Base-by-base conservation (phyloP, 1,140 invertebrate species). In the Leptopilina clavipes region DNA sequence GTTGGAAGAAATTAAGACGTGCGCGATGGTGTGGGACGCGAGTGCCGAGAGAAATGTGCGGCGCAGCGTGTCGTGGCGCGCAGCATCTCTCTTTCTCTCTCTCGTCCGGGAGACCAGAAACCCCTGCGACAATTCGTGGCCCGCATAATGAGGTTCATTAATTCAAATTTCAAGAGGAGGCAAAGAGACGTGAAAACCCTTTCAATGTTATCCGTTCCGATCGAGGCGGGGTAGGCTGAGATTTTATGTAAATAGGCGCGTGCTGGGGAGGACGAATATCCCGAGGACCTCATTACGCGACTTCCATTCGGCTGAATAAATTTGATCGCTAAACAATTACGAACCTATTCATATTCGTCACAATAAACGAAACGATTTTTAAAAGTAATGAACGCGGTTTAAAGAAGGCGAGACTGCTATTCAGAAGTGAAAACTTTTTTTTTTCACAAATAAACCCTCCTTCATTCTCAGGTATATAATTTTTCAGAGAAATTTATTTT, bases 111-210 rank as follows among this genome's bases (percentile, higher is more conserved):
- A 76, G 73, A 56, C n/a, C 37, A 74, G 74, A 77, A 78, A 79
- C 76, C 19, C 77, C 54, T 74, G 71, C 54, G 79, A 76, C 77
- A 78, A 81, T 81, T 79, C 77, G 72, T 79, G 70, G 80, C 71
- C 75, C 74, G 65, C 80, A 71, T 81, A 79, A 81, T 79, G 77
- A 81, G 77, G 72, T 79, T 81, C 78, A 79, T 79, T 79, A 79
- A 81, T 76, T 79, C 59, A 74, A 77, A 81, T 70, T 81, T 44
- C 72, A 74, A 79, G 70, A 79, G 73, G 77, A 77, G 80, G 79
- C 74, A 78, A 79, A 79, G 75, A 78, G 80, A 81, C 76, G 77
- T 70, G 80, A 79, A 77, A 79, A 79, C 76, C 78, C 80, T 81
- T 81, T 81, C 80, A 81, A 59, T 75, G 77, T 79, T 72, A 73